Evolutionary conservation across 1,140 invertebrate genomes (phyloP).

Genomic region (Bombus waltoni): DNA sequence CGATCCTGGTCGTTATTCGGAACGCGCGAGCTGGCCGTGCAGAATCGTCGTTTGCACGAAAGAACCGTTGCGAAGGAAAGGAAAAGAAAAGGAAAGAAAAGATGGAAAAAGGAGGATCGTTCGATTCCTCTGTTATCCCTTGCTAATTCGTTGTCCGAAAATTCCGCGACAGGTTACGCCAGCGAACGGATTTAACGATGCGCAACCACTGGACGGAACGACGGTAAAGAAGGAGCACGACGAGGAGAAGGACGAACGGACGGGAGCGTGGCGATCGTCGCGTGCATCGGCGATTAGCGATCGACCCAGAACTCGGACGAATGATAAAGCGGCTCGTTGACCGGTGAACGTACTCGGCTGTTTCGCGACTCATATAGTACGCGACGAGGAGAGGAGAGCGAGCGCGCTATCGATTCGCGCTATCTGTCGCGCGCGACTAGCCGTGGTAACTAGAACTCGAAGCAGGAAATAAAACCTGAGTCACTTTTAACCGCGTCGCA

Average conservation of each 20-base stretch:
- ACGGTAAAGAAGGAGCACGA: not conserved
- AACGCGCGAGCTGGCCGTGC: not conserved
- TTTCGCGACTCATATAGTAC: not conserved
- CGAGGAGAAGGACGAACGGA: not conserved
- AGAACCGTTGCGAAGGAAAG: accelerated
- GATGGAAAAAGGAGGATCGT: not conserved
- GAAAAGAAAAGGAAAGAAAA: not conserved
- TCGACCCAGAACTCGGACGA: constrained; percentile 59
- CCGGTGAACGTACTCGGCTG: not conserved
- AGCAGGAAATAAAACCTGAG: constrained; percentile 69
- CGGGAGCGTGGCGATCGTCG: not conserved
- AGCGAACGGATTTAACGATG: constrained; percentile 47
- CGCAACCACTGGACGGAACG: not conserved
- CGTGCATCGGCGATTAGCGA: constrained; percentile 41
- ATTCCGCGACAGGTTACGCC: constrained; percentile 49
- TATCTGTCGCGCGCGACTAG: constrained; percentile 20
- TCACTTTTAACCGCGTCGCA: constrained; percentile 62
- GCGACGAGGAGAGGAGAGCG: not conserved
- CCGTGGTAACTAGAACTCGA: constrained; percentile 58
- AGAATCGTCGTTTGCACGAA: accelerated
- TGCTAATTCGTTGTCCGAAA: constrained; percentile 20
- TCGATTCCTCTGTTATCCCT: constrained; percentile 13
- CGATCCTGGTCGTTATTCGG: not conserved
- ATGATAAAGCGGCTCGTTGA: constrained; percentile 46
- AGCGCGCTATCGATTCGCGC: constrained; percentile 24